Percentiles rank a stretch among this genome's conserved stretches.
Evolutionary conservation across 2,888 invertebrate genomes (phyloP).

Genomic region (Stramonita haemastoma): DNA sequence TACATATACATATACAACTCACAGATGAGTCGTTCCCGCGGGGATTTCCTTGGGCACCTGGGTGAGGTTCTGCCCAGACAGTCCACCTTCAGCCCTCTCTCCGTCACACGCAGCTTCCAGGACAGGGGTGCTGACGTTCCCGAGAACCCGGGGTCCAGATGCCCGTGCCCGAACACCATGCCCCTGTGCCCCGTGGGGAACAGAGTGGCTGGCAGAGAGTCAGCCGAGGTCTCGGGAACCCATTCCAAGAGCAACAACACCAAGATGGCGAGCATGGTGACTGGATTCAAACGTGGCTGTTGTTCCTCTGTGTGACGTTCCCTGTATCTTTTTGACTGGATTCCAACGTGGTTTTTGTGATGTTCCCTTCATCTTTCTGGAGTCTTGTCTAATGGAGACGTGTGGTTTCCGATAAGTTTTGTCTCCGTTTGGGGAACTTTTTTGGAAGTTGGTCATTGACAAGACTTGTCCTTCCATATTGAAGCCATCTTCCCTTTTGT

Average conservation of each 20-base stretch:
- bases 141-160: not conserved
- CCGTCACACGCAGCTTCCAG: slow-evolving; percentile 47
- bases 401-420: too few relatives aligned
- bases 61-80: slow-evolving; percentile 50
- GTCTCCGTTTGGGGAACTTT: too few relatives aligned
- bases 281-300: not conserved
- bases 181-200: not conserved
- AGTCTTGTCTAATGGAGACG: not conserved
- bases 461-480: too few relatives aligned
- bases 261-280: not conserved
- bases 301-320: not conserved
- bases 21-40: slow-evolving; percentile 45
- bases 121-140: slow-evolving; percentile 41
- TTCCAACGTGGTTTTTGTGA: too few relatives aligned
- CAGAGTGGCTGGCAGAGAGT: not conserved
- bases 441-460: too few relatives aligned
- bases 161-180: slow-evolving; percentile 3
- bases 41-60: slow-evolving; percentile 46
- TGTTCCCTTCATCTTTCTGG: not conserved
- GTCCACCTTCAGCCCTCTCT: slow-evolving; percentile 41
- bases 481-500: too few relatives aligned
- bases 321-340: not conserved
- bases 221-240: too few relatives aligned
- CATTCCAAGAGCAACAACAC: not conserved
- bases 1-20: slow-evolving; percentile 31